Conservation (phyloP, 2,888 invertebrate species). For the Pycnomerus fuliginosus region DNA sequence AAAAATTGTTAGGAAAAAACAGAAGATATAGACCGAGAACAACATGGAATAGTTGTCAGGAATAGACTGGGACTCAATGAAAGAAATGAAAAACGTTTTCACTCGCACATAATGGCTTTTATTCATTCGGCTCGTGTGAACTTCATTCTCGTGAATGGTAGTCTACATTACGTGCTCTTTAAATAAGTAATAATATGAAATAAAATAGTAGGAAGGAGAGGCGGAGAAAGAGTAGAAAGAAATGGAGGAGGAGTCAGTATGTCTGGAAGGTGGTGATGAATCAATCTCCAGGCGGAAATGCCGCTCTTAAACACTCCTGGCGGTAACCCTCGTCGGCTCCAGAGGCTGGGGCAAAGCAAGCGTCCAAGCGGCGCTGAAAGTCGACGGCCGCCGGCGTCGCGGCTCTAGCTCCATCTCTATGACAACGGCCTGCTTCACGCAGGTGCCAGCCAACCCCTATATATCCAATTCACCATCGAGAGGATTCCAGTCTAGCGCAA, state of each 20-base stretch:
- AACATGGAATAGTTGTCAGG: no score
- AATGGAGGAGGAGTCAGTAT: slow-evolving; percentile 12
- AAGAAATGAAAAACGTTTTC: no score
- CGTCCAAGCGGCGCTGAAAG: slow-evolving; percentile 19
- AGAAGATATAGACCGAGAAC: no score
- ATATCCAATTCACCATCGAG: slow-evolving; percentile 37
- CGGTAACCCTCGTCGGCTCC: slow-evolving; percentile 10
- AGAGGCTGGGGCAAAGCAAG: slow-evolving; percentile 14
- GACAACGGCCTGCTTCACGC: slow-evolving; percentile 44
- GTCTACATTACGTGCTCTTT: no score
- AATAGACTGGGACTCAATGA: no score
- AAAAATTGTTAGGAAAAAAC: no score
- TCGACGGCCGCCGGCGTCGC: slow-evolving; percentile 39
- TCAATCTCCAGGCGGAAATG: slow-evolving; percentile 23
- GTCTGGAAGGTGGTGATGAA: slow-evolving; percentile 22
- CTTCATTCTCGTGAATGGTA: no score
- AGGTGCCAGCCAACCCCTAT: slow-evolving; percentile 45
- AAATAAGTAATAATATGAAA: no score
- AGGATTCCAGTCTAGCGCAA: slow-evolving; percentile 38
- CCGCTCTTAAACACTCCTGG: slow-evolving; percentile 20
- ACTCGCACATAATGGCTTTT: no score
- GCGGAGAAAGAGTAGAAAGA: no score
- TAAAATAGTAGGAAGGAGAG: no score
- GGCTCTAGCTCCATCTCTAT: slow-evolving; percentile 43
- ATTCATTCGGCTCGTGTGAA: no score